A percentile compares a stretch with the other conserved stretches of the same genome.
These are phyloP conservation scores for Tribolium castaneum DNA, from an alignment of 1,140 invertebrate species.

Conservation along the genomic window DNA sequence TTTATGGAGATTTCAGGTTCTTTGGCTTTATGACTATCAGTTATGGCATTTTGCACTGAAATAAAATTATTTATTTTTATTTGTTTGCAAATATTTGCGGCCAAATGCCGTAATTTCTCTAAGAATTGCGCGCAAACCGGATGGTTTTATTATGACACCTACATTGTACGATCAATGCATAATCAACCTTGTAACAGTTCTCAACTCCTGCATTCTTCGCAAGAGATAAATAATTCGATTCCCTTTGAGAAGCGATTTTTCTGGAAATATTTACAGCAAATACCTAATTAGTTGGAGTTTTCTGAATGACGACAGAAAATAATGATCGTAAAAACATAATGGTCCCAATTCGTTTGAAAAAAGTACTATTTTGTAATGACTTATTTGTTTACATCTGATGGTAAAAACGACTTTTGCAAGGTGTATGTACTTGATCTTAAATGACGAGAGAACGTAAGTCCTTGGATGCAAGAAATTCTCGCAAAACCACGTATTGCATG, in stretches of 20 bases:
- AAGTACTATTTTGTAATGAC: too few species aligned
- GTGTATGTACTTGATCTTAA: neutral
- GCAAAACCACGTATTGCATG: neutral
- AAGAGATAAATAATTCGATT: neutral
- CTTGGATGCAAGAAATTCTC: neutral
- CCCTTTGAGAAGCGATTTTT: too few species aligned
- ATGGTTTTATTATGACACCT: neutral
- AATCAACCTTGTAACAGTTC: conserved; percentile 27
- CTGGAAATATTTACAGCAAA: too few species aligned
- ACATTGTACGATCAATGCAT: neutral
- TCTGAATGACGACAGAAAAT: too few species aligned
- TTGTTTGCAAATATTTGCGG: too few species aligned
- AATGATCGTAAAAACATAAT: too few species aligned
- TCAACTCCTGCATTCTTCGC: neutral
- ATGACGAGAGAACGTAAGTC: neutral
- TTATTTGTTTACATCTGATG: neutral
- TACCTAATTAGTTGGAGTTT: too few species aligned
- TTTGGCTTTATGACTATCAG: conserved; percentile 1
- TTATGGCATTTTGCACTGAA: conserved; percentile 7
- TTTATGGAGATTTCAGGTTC: neutral
- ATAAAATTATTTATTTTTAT: neutral
- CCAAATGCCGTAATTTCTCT: neutral
- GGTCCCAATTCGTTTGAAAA: too few species aligned
- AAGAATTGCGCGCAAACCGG: neutral
- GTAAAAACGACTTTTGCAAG: neutral